Base-by-base conservation (phyloP, 1,140 invertebrate genomes). In the Drosophila subpulchrella region DNA sequence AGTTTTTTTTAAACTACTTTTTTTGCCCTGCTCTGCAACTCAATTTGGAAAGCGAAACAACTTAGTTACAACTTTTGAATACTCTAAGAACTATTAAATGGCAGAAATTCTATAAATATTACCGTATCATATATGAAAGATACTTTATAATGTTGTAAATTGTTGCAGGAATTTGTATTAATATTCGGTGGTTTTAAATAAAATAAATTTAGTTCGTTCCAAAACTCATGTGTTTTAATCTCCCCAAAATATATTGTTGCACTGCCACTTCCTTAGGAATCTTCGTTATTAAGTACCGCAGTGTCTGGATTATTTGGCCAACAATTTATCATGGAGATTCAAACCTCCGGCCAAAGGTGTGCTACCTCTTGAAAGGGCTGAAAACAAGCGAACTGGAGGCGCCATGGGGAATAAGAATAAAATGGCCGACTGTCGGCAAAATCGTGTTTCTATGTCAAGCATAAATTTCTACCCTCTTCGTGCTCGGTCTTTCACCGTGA, bases 381-480 rank as follows among this genome's bases (percentile, higher is more conserved):
- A 10, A 44, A 55, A 72, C 58, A 57, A 62, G 41, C 44, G 38
- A 58, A 81, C 76, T 46, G 61, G 44, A 34, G 48, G 46, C 47
- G 48, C 44, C 17, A n/a, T 27, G 34, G 61, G 60, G 63, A 63
- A 83, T 51, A 71, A 58, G 68, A 86, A 86, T 81, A 88, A 88
- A 88, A 88, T 88, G 83, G 84, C 63, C 68, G 77, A 78, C 81
- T 81, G 77, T 73, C 76, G 75, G 78, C 60, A 46, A 89, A 88
- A 89, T 88, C 78, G 84, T 84, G 84, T 89, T 88, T 88, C 84
- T 89, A 83, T 88, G 84, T 88, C 84, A 88, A 89, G 84, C 84
- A 88, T 88, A 84, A 84, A 88, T 89, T 89, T 84, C 47, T 66
- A 56, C 70, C 61, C 51, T 73, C 47, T 70, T 44, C 76, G 30